Evolutionary conservation across 2,888 invertebrate genomes (phyloP).

Genomic region (Oscheius sp.): DNA sequence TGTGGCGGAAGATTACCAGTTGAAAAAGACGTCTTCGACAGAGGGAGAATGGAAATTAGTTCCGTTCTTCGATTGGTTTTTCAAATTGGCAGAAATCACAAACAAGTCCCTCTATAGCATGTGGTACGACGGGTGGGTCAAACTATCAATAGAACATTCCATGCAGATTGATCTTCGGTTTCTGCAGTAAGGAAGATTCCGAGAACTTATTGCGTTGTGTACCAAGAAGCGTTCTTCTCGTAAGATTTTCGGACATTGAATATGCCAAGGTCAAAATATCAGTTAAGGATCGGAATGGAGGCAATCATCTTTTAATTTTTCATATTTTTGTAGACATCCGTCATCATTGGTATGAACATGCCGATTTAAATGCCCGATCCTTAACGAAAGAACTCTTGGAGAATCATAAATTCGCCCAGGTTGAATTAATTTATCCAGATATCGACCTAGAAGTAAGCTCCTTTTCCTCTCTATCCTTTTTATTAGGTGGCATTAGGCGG

Average conservation of each 20-base stretch:
- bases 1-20: constrained; percentile 65
- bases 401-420: constrained; percentile 63
- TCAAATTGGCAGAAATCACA: constrained; percentile 68
- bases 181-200: constrained; percentile 68
- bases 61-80: constrained; percentile 64
- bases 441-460: constrained; percentile 60
- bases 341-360: constrained; percentile 69
- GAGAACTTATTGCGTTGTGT: constrained; percentile 62
- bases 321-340: constrained; percentile 55
- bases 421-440: constrained; percentile 68
- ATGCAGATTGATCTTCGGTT: constrained; percentile 65
- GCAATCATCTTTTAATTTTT: constrained; percentile 31
- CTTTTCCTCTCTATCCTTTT: neutral
- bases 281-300: constrained; percentile 60
- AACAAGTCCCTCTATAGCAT: constrained; percentile 68
- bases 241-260: constrained; percentile 69
- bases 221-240: constrained; percentile 56
- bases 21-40: constrained; percentile 49
- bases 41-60: constrained; percentile 70
- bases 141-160: neutral
- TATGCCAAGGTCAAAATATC: constrained; percentile 69
- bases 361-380: constrained; percentile 60
- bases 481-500: constrained; percentile 63
- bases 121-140: constrained; percentile 67
- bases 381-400: constrained; percentile 61